Base-by-base conservation (phyloP, 2,797 vertebrate species). In the Amphiprion clarkii region DNA sequence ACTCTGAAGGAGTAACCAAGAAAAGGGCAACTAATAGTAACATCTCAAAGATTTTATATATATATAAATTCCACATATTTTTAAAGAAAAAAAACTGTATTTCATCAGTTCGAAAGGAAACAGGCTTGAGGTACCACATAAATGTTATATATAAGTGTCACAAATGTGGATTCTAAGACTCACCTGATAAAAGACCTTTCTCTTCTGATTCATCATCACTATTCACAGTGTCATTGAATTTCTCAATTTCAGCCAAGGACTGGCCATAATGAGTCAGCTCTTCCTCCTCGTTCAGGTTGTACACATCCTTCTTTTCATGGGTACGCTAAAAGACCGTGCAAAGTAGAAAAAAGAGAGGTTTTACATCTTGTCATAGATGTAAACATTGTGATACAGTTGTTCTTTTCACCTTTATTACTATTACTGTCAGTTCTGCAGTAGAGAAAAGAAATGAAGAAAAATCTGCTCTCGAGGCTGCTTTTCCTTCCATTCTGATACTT, bases 201-300 rank as follows among this genome's bases (percentile, higher is more conserved):
- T 97, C 98, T 48, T 98, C 98, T 0, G 95, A 61, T 31, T 99
- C 98, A 31, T 96, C 96, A 58, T 99, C 98, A 5, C 97, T 98
- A 7, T 97, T 96, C 2, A 95, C 74, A 5, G 84, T 13, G 68
- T 98, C 96, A 6, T 96, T 96, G 29, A 97, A 93, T 75, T 97
- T 98, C 87, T 99, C 97, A 5, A 99, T 96, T 87, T 98, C 96
- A n/a, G 98, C 96, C 93, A 99, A 69, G 5, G 98, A 99, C 49
- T 98, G 98, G 60, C 98, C 98, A 14, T 96, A 99, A 85, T 99
- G 98, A 63, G 98, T 99, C 69, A 99, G 92, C 67, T 99, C 97
- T 76, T 99, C 98, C 4, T 98, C 98, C 88, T 99, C 97, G 11
- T 99, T 99, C 73, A 99, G 94, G 81, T 98, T 98, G 86, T 95